These are phyloP conservation scores for Ceratina calcarata DNA, from an alignment of 1,140 invertebrate genomes.

Conservation along the genomic window DNA sequence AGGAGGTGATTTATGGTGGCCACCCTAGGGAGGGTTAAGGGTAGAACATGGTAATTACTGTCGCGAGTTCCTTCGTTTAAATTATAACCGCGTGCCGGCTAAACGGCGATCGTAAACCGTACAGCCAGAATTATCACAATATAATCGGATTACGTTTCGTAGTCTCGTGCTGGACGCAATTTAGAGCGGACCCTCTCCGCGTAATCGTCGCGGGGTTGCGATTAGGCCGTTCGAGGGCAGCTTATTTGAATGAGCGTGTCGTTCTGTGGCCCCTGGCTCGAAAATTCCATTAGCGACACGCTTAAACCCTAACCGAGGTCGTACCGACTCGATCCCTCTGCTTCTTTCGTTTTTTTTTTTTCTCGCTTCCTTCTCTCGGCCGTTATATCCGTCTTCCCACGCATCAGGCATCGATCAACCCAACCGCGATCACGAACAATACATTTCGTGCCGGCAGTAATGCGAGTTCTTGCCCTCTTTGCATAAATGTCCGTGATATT, in stretches of 20 bases:
- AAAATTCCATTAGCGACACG: constrained; percentile 47
- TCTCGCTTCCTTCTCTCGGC: background rate
- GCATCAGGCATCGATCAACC: constrained; percentile 25
- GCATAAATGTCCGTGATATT: constrained; percentile 21
- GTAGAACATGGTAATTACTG: constrained; percentile 35
- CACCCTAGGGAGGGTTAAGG: background rate
- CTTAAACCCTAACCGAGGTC: constrained; percentile 18
- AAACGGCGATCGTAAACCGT: constrained; percentile 43
- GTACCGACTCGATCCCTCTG: background rate
- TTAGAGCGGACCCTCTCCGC: constrained; percentile 31
- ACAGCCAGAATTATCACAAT: constrained; percentile 44
- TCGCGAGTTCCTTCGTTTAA: constrained; percentile 44
- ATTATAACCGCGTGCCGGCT: constrained; percentile 36
- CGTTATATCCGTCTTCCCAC: constrained; percentile 10
- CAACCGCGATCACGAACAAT: background rate
- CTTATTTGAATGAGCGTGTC: constrained; percentile 56
- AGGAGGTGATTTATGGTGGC: constrained; percentile 18
- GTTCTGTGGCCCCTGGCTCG: constrained; percentile 11
- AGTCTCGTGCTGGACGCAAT: constrained; percentile 51
- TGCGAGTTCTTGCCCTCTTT: constrained; percentile 2
- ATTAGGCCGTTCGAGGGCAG: constrained; percentile 36
- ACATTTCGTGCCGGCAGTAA: background rate
- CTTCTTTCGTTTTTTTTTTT: background rate
- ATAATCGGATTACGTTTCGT: constrained; percentile 43
- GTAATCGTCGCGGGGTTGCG: constrained; percentile 34